Evolutionary conservation across 2,888 invertebrate species (phyloP).

Genomic region (Atherix ibis): DNA sequence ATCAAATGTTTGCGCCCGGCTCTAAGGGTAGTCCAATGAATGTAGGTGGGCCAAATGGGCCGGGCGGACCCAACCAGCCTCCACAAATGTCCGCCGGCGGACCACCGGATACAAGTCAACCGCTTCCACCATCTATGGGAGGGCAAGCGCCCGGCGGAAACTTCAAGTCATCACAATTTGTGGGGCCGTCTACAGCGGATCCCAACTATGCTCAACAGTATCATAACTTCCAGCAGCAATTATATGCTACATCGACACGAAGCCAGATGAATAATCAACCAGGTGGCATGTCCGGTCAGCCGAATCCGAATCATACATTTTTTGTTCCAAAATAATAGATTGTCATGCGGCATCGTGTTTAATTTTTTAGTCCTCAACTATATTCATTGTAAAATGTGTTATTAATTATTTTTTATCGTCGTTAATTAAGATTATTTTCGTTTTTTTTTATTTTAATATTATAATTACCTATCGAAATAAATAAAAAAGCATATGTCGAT

Average conservation of each 20-base stretch:
- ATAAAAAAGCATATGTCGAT: too few relatives aligned
- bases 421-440: too few relatives aligned
- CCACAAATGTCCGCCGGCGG: constrained; percentile 15
- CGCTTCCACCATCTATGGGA: constrained; percentile 64
- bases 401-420: too few relatives aligned
- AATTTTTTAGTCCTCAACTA: too few relatives aligned
- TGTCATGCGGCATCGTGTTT: too few relatives aligned
- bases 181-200: constrained; percentile 72
- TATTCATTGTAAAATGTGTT: too few relatives aligned
- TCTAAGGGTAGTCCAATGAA: constrained; percentile 41
- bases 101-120: constrained; percentile 50
- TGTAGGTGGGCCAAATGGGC: constrained; percentile 17
- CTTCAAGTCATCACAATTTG: constrained; percentile 58
- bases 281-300: constrained; percentile 9
- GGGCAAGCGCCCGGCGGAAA: constrained; percentile 36
- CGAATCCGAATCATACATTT: constrained; percentile 28
- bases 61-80: constrained; percentile 18
- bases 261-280: constrained; percentile 35
- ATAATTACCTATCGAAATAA: too few relatives aligned
- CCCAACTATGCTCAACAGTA: constrained; percentile 90
- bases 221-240: constrained; percentile 88
- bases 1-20: constrained; percentile 40
- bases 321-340: constrained; percentile 26
- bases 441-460: too few relatives aligned
- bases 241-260: constrained; percentile 74